Conservation (phyloP, 2,113 vertebrate species). For the Protobothrops flavoviridis region DNA sequence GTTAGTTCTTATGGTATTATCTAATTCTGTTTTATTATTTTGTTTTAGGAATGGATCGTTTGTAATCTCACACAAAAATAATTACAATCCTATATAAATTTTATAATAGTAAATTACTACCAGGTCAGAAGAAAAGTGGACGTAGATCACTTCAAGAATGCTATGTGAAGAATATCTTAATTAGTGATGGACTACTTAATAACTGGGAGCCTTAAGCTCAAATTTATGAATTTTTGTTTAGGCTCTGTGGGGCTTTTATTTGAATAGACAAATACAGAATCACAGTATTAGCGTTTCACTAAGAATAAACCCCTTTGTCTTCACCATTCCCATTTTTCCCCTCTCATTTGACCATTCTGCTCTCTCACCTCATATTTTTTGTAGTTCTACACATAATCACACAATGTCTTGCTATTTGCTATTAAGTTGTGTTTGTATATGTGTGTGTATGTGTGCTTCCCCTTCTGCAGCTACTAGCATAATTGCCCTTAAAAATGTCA, state of each 20-base stretch:
- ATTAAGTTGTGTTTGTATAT: constrained; percentile 19
- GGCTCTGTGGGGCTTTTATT: not conserved
- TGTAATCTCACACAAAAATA: not conserved
- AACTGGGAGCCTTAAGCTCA: not conserved
- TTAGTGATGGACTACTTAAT: not conserved
- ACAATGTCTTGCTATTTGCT: not conserved
- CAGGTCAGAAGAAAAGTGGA: not conserved
- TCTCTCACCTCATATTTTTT: not conserved
- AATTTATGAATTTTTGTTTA: not conserved
- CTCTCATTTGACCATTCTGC: not conserved
- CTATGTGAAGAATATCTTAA: not conserved
- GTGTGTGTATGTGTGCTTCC: not conserved
- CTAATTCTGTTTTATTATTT: not conserved
- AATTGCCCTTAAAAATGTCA: constrained; percentile 50
- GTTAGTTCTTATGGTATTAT: not conserved
- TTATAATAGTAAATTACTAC: not conserved
- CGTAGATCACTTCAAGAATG: not conserved
- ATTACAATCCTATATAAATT: not conserved
- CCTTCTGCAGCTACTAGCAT: constrained; percentile 35
- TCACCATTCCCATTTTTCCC: constrained; percentile 13
- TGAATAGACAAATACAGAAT: not conserved
- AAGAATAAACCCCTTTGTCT: constrained; percentile 31
- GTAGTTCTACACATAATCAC: not conserved
- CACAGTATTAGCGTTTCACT: not conserved
- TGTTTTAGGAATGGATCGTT: not conserved